Evolutionary conservation across 2,797 vertebrate genomes (phyloP).

Genomic region (Cephalopachus bancanus): DNA sequence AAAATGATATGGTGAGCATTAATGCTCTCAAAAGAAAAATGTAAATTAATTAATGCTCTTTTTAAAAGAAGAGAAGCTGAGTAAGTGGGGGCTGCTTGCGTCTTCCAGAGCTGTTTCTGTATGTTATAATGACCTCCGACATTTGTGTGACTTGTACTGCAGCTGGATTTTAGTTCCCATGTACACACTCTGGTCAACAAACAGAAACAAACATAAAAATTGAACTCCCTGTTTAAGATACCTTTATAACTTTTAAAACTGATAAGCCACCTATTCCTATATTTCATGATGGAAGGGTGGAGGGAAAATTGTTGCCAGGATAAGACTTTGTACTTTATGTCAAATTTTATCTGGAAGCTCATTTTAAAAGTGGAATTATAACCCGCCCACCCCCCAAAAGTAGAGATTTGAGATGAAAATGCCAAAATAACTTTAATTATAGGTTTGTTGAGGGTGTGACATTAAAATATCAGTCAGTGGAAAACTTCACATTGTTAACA

Average conservation of each 20-base stretch:
- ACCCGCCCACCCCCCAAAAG: constrained; percentile 81
- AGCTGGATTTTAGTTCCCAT: not conserved
- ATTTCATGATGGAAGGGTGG: constrained; percentile 42
- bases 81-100: not conserved
- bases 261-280: constrained; percentile 25
- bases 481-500: constrained; percentile 81
- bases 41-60: not conserved
- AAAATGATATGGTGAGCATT: not conserved
- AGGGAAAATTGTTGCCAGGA: constrained; percentile 73
- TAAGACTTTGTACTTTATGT: constrained; percentile 80
- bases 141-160: not conserved
- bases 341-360: constrained; percentile 81
- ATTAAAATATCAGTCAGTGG: constrained; percentile 81
- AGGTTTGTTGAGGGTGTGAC: constrained; percentile 79
- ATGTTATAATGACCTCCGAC: not conserved
- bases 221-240: not conserved
- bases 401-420: constrained; percentile 79
- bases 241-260: constrained; percentile 49
- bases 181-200: not conserved
- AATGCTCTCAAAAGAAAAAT: constrained; percentile 37
- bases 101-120: not conserved
- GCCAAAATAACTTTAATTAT: constrained; percentile 84
- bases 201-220: not conserved
- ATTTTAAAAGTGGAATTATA: constrained; percentile 83
- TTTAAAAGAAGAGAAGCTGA: not conserved